A percentile compares a stretch with the other conserved stretches of the same genome.
These are phyloP conservation scores for Phycodurus eques DNA, from an alignment of 2,113 vertebrate species.

Conservation along the genomic window DNA sequence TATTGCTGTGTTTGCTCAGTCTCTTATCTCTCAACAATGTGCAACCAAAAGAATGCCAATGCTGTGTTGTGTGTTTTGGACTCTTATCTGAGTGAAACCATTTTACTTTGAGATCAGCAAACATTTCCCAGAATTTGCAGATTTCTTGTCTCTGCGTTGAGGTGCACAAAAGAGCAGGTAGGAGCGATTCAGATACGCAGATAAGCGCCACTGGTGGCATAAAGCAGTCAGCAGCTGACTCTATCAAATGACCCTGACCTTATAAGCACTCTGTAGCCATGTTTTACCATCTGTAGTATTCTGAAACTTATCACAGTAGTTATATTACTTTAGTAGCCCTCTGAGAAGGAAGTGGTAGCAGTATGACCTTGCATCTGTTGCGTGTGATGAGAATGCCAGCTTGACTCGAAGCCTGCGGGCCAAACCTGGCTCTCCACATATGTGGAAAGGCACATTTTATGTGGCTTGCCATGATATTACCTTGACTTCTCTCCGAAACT, in stretches of 20 bases:
- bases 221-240: constrained; percentile 6
- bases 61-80: constrained; percentile 23
- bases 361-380: not conserved
- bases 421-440: no score
- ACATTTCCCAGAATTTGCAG: constrained; percentile 31
- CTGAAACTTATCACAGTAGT: constrained; percentile 22
- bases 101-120: constrained; percentile 24
- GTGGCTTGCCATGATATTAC: no score
- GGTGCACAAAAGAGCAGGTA: constrained; percentile 12
- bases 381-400: not conserved
- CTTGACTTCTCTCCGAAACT: no score
- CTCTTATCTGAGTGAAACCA: constrained; percentile 15
- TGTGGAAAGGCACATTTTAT: no score
- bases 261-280: constrained; percentile 6
- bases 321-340: not conserved
- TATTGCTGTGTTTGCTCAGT: not conserved
- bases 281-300: constrained; percentile 3
- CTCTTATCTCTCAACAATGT: not conserved
- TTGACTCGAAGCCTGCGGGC: not conserved
- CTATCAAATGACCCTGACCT: constrained; percentile 31
- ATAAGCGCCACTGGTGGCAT: not conserved
- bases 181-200: constrained; percentile 4
- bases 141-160: constrained; percentile 25
- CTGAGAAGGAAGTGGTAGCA: constrained; percentile 27
- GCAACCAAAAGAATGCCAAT: not conserved